Percentiles rank a stretch among this genome's conserved stretches.
These are phyloP conservation scores for Myanophis thanlyinensis DNA, from an alignment of 2,113 vertebrate species.

Conservation along the genomic window DNA sequence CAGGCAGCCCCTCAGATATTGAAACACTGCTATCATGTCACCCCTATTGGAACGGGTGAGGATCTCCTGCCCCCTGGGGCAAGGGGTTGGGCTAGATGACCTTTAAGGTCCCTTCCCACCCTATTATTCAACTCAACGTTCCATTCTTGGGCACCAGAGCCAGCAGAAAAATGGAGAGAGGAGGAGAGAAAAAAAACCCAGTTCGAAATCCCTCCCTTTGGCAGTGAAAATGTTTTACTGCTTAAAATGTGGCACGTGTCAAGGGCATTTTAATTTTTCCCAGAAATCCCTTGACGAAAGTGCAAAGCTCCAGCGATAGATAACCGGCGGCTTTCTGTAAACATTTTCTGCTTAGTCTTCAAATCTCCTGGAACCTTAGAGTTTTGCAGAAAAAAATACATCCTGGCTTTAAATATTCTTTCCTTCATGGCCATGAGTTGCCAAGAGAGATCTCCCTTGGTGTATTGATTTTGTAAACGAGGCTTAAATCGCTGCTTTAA, in stretches of 20 bases:
- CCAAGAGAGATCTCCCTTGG: too few species aligned
- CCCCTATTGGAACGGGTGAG: too few species aligned
- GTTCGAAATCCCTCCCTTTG: not conserved
- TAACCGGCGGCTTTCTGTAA: not conserved
- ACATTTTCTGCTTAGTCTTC: not conserved
- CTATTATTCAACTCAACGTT: too few species aligned
- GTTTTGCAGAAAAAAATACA: not conserved
- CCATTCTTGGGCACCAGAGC: not conserved
- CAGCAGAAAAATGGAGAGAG: too few species aligned
- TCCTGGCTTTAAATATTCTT: not conserved
- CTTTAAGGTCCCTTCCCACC: too few species aligned
- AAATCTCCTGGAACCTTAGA: not conserved
- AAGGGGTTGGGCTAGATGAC: too few species aligned
- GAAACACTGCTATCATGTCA: too few species aligned
- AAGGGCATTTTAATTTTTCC: not conserved
- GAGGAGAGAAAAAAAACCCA: fast-evolving
- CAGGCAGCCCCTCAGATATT: too few species aligned
- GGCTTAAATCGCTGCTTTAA: not conserved
- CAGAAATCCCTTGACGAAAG: not conserved
- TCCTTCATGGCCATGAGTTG: not conserved
- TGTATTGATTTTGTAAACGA: not conserved
- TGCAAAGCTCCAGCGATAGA: not conserved
- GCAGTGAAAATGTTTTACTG: not conserved
- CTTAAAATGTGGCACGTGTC: not conserved
- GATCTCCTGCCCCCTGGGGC: too few species aligned